Evolutionary conservation across 2,113 vertebrate species (phyloP), one percentile per base, ranked within the genome.

Genomic region (Cathartes aura): DNA sequence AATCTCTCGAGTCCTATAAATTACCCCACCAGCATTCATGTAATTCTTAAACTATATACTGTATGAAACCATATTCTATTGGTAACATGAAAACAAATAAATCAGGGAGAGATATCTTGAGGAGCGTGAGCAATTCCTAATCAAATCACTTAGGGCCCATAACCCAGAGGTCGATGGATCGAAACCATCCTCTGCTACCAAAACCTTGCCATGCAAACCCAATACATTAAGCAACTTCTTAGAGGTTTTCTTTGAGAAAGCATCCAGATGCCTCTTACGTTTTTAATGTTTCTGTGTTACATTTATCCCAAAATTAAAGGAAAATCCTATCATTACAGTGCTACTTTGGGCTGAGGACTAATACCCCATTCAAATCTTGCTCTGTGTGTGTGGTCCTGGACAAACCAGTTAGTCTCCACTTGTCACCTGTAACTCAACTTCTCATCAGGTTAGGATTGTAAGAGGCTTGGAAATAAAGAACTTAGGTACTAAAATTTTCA

Each of bases 141-240:
- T 58, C 16, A 76, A 83, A 62, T 66, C 14, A 16, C 15, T 79
- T 32, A 24, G 10, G n/a, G 86, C 86, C 81, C 82, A 72, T 95
- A 90, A 92, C 64, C 76, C 90, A 95, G 86, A 86, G 75, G 74
- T 81, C 26, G 62, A 89, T 85, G 84, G 85, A 72, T 56, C 26
- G 34, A 89, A 92, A 91, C 63, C 84, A 73, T 73, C 80, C 84
- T 93, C 75, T 94, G 92, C 80, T 88, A 87, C n/a, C n/a, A n/a
- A n/a, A n/a, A n/a, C n/a, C n/a, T n/a, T n/a, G n/a, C n/a, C n/a
- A n/a, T n/a, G n/a, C n/a, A n/a, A n/a, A n/a, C n/a, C n/a, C n/a
- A n/a, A n/a, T n/a, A n/a, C n/a, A n/a, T n/a, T 13, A 5, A 79
- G 12, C 11, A 89, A 18, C 4, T 9, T 14, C 17, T 48, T 45